phyloP scores from a whole-genome alignment of 2,797 vertebrate species.

The Orientallactaga sibirica region DNA sequence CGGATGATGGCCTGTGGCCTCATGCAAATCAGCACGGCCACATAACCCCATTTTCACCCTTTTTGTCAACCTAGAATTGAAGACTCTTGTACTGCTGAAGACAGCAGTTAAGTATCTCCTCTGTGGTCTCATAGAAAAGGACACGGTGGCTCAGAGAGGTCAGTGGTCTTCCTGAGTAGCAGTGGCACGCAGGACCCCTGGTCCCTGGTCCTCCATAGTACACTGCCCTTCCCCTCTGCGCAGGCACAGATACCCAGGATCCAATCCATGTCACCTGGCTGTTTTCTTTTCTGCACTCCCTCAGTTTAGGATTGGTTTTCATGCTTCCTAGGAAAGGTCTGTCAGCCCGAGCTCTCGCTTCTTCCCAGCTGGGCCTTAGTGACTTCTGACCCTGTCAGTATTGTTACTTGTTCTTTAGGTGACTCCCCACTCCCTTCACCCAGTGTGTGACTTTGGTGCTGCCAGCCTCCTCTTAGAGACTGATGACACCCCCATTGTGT shows the following conservation, averaged over 20 bases:
- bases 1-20: neutral
- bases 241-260: neutral
- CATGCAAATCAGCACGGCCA: constrained; percentile 39
- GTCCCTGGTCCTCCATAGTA: neutral
- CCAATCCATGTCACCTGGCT: too few relatives aligned
- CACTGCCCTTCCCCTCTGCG: neutral
- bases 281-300: neutral
- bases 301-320: neutral
- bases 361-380: neutral
- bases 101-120: neutral
- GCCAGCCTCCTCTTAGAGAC: neutral
- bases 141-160: neutral
- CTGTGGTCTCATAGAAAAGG: neutral
- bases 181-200: neutral
- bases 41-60: neutral
- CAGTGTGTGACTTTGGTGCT: neutral
- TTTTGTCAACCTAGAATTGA: constrained; percentile 16
- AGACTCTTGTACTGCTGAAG: constrained; percentile 4
- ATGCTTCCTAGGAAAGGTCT: neutral
- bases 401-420: neutral
- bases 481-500: neutral
- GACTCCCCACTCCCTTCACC: neutral
- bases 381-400: neutral
- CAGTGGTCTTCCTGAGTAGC: neutral
- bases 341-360: neutral